Evolutionary conservation across 2,797 vertebrate genomes (phyloP).

Genomic region (Acipenser ruthenus): DNA sequence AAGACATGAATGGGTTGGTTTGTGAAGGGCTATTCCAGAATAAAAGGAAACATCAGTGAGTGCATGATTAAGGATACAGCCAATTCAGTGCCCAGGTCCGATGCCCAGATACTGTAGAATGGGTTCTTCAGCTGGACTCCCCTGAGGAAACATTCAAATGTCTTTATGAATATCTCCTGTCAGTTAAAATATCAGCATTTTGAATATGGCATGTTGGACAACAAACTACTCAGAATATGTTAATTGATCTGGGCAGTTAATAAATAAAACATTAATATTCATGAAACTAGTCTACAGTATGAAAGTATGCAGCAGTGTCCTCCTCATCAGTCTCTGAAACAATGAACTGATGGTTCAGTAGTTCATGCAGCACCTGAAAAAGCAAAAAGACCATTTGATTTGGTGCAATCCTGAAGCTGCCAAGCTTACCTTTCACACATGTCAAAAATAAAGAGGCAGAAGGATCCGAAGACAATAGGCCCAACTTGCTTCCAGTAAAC

Average conservation of each 20-base stretch:
- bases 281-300: no score
- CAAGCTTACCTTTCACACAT: slow-evolving; percentile 88
- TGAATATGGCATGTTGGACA: no score
- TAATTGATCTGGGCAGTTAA: no score
- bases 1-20: neutral
- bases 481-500: slow-evolving; percentile 96
- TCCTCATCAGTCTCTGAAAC: no score
- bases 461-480: slow-evolving; percentile 89
- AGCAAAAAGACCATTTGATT: neutral
- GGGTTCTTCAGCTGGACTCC: slow-evolving; percentile 94
- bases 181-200: no score
- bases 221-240: no score
- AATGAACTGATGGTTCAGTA: no score
- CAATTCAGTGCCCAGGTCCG: slow-evolving; percentile 87
- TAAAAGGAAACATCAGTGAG: neutral
- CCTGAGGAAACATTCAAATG: slow-evolving; percentile 44
- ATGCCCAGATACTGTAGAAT: slow-evolving; percentile 98
- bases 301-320: no score
- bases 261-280: no score
- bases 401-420: neutral
- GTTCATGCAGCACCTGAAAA: no score
- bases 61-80: slow-evolving; percentile 80
- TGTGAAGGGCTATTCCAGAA: neutral
- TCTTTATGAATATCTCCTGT: no score
- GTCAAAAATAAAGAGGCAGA: slow-evolving; percentile 95